Evolutionary conservation across 2,797 vertebrate species (phyloP).

Genomic region (Eupleurogrammus muticus): DNA sequence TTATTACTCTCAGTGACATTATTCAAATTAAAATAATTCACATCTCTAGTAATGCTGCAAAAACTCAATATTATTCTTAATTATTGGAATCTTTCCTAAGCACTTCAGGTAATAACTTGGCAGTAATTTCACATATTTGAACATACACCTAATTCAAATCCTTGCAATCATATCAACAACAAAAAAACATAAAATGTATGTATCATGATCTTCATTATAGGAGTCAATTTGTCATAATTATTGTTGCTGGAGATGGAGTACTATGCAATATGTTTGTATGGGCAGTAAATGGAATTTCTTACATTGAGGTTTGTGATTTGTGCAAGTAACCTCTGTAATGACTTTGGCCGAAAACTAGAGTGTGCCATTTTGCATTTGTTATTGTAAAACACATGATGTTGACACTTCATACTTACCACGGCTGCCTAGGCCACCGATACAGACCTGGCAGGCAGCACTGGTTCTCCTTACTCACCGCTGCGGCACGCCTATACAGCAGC

Average conservation of each 20-base stretch:
- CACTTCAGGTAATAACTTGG: not conserved
- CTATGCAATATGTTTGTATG: slow-evolving; percentile 1
- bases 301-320: not conserved
- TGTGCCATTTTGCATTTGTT: slow-evolving; percentile 27
- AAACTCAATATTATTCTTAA: not conserved
- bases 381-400: slow-evolving; percentile 58
- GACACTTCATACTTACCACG: slow-evolving; percentile 77
- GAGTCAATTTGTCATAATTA: not conserved
- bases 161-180: not conserved
- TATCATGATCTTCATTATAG: not conserved
- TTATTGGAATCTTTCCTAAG: too few species aligned
- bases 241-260: not conserved
- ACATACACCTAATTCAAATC: not conserved
- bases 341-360: slow-evolving; percentile 13
- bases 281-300: slow-evolving; percentile 11
- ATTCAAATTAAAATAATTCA: not conserved
- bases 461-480: slow-evolving; percentile 73
- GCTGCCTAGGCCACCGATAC: slow-evolving; percentile 75
- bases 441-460: slow-evolving; percentile 70
- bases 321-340: slow-evolving; percentile 11
- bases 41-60: not conserved
- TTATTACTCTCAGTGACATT: not conserved
- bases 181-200: not conserved
- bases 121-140: not conserved
- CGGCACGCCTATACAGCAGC: slow-evolving; percentile 40